Evolutionary conservation across 2,113 vertebrate genomes (phyloP).

Genomic region (Tenrec ecaudatus): DNA sequence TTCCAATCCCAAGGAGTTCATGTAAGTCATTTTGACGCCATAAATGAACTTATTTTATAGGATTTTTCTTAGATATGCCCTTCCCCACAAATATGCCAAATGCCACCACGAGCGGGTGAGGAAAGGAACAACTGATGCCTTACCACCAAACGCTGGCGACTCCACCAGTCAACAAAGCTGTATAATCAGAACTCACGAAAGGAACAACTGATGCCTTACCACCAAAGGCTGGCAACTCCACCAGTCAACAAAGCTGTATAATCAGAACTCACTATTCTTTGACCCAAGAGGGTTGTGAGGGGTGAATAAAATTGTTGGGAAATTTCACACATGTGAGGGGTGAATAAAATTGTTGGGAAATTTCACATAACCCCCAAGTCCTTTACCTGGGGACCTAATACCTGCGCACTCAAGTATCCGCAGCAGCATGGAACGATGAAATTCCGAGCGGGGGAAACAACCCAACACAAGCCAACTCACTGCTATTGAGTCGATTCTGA

Average conservation of each 20-base stretch:
- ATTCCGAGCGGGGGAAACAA: neutral
- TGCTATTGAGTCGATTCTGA: too few relatives aligned
- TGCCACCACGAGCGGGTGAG: constrained; percentile 1
- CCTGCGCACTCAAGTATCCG: neutral
- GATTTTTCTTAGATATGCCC: neutral
- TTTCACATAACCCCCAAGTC: neutral
- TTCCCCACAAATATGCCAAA: constrained; percentile 46
- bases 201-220: neutral
- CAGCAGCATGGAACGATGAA: neutral
- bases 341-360: neutral
- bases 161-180: neutral
- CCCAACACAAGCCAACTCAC: too few relatives aligned
- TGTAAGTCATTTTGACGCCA: neutral
- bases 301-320: neutral
- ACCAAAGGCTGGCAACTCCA: neutral
- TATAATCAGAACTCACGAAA: neutral
- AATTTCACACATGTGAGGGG: too few relatives aligned
- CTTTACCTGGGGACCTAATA: neutral
- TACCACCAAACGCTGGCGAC: neutral
- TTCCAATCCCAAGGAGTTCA: neutral
- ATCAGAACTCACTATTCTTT: neutral
- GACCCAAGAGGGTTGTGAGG: neutral
- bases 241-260: neutral
- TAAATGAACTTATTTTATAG: neutral
- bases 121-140: constrained; percentile 21